Base-by-base conservation (phyloP, 1,140 invertebrate genomes). In the Ceratosolen fusciceps region DNA sequence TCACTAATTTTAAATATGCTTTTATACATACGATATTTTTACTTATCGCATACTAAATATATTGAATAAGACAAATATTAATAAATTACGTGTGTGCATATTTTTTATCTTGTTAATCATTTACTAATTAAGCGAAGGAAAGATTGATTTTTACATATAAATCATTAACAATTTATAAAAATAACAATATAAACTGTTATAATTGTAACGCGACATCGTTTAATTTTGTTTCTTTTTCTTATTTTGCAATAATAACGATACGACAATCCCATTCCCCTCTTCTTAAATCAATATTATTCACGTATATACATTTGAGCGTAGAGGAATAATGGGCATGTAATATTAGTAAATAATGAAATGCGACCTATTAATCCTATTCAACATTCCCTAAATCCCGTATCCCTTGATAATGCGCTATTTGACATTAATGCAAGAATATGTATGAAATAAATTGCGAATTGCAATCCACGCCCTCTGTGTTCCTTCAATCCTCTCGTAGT, bases 391-490 rank as follows among this genome's bases (percentile, higher is more conserved):
- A 16, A 2, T 70, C 2, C 5, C 3, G 10, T 47, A 26, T 70
- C 21, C 21, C 39, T 47, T 49, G 67, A 14, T 52, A 52, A 71
- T 52, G 4, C 43, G 24, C 10, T 29, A 26, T 71, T 24, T 37
- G 39, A 26, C 26, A 19, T 47, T 52, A 1, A 52, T 7, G 26
- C 5, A 24, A 31, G 29, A 47, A 21, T 71, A 73, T 73, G 58
- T 56, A 24, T 34, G 16, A 14, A 73, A 56, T 34, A 56, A 73
- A 74, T 43, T 58, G 34, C 34, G 19, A 60, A 43, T 62, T 21
- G 10, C n/a, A 58, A 74, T 62, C 73, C 37, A 60, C 43, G 24
- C 24, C 71, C 72, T 58, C n/a, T 74, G 24, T 47, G 56, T 74
- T 58, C 37, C 29, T 72, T 71, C n/a, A 52, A 29, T 71, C 26